These are phyloP conservation scores for Pangasius krempfi DNA, from an alignment of 2,797 vertebrate species.

Conservation along the genomic window DNA sequence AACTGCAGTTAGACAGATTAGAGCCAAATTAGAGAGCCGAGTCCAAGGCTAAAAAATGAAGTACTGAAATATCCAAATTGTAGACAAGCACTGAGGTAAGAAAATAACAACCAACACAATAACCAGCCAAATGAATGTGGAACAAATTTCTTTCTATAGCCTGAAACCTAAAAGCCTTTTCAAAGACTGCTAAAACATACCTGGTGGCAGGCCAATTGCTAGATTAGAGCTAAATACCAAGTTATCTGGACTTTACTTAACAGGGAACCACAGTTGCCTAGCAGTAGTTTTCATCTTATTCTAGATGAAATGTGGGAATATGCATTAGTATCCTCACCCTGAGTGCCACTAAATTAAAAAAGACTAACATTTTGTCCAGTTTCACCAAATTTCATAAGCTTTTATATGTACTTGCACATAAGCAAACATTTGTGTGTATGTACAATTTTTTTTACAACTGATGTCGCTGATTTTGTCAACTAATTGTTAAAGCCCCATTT, in stretches of 20 bases:
- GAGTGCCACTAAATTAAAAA: neutral
- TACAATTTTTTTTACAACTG: neutral
- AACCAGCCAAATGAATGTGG: neutral
- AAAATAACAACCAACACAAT: neutral
- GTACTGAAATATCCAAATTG: neutral
- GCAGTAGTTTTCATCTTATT: neutral
- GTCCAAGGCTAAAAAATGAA: neutral
- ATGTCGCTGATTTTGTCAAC: neutral
- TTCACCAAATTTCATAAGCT: neutral
- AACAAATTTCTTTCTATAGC: neutral
- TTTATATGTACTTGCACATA: neutral
- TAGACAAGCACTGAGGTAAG: neutral
- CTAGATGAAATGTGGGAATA: neutral
- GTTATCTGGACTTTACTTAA: neutral
- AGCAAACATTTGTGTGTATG: neutral
- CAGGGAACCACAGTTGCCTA: neutral
- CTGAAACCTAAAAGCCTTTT: neutral
- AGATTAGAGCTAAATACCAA: neutral
- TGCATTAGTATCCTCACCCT: neutral
- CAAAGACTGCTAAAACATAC: neutral
- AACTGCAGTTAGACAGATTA: neutral
- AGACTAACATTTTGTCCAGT: neutral
- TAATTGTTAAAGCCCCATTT: slow-evolving; percentile 49
- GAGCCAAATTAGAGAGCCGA: neutral
- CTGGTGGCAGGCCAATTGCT: neutral